These are phyloP conservation scores for Temnopleurus reevesii DNA, from an alignment of 53 echinoderm and acorn worm genomes.

Conservation along the genomic window DNA sequence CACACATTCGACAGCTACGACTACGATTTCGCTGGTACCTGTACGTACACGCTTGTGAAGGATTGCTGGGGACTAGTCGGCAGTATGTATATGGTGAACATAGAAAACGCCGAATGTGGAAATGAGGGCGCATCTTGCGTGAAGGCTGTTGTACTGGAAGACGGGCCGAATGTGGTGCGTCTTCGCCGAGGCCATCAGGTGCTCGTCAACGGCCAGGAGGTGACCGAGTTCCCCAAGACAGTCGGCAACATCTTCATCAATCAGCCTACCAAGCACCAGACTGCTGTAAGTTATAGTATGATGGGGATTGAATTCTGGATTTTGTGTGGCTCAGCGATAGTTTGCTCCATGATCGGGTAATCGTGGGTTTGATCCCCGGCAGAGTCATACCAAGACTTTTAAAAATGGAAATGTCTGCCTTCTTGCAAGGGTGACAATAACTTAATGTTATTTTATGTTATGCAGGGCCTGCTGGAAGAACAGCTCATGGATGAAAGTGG, in stretches of 20 bases:
- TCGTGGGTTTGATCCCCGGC: no score
- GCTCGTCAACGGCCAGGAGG: constrained; percentile 62
- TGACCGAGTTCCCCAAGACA: constrained; percentile 61
- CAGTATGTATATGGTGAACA: constrained; percentile 34
- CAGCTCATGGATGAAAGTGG: no score
- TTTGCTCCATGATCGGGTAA: no score
- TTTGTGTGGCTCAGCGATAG: no score
- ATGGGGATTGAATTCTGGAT: no score
- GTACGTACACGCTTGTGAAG: constrained; percentile 54
- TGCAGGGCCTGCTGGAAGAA: no score
- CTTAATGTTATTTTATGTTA: no score
- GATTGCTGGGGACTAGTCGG: constrained; percentile 51
- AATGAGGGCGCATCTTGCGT: constrained; percentile 73
- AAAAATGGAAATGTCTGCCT: no score
- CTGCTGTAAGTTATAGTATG: constrained; percentile 69
- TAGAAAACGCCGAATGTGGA: constrained; percentile 34
- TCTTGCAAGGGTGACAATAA: no score
- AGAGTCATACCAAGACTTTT: no score
- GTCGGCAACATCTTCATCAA: constrained; percentile 69
- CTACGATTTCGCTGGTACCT: constrained; percentile 64
- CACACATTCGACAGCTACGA: constrained; percentile 61
- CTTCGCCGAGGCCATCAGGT: constrained; percentile 64
- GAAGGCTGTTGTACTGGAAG: constrained; percentile 67
- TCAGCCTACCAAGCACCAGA: constrained; percentile 61
- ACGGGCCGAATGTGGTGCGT: constrained; percentile 55